These are phyloP conservation scores for Ectobius pallidus DNA, from an alignment of 2,888 invertebrate species.

Conservation along the genomic window DNA sequence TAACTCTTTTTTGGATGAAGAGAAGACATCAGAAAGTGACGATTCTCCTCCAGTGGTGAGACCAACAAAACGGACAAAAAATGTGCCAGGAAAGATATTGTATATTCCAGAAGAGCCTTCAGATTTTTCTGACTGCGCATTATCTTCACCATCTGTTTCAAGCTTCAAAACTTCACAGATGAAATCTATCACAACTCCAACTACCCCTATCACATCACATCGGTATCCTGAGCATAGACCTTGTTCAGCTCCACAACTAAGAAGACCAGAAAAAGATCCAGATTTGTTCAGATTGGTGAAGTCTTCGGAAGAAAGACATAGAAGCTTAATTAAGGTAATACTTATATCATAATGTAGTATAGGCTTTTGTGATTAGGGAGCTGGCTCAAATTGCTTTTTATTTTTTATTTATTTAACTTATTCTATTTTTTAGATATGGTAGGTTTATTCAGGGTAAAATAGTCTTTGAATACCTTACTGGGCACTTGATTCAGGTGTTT, in stretches of 20 bases:
- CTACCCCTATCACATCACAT: not conserved
- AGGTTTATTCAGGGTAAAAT: too few species aligned
- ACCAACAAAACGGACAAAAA: conserved; percentile 26
- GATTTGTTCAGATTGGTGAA: not conserved
- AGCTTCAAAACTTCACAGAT: not conserved
- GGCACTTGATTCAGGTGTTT: too few species aligned
- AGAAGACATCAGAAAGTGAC: not conserved
- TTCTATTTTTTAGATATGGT: too few species aligned
- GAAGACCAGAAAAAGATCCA: not conserved
- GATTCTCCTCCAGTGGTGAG: conserved; percentile 19
- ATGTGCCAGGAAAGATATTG: not conserved
- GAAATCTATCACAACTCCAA: not conserved
- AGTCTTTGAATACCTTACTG: too few species aligned
- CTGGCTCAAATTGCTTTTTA: too few species aligned
- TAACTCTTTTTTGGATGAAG: not conserved
- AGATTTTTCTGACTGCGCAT: not conserved
- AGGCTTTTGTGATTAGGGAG: too few species aligned
- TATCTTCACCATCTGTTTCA: not conserved
- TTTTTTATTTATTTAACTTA: too few species aligned
- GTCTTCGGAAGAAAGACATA: not conserved
- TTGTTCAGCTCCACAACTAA: not conserved
- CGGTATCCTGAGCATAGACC: not conserved
- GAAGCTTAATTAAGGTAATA: not conserved
- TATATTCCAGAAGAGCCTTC: not conserved
- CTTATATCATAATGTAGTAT: not conserved